Percentiles rank a stretch among this genome's conserved stretches.
Evolutionary conservation across 2,113 vertebrate species (phyloP).

Genomic region (Cryptoleucopteryx plumbea): DNA sequence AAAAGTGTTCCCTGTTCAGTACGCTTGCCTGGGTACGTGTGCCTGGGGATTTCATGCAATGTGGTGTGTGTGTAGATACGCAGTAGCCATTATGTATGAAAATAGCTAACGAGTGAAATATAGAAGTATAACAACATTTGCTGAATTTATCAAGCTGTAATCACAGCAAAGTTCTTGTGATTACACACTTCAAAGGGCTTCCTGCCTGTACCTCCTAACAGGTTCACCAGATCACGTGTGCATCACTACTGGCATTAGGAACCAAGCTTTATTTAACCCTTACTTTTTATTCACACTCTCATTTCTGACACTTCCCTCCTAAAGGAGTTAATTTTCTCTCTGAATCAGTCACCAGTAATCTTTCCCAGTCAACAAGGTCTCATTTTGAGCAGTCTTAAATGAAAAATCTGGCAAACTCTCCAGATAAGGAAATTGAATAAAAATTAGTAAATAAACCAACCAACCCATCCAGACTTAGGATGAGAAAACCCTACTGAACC

Average conservation of each 20-base stretch:
- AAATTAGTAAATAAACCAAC: background rate
- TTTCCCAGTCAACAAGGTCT: background rate
- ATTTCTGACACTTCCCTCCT: background rate
- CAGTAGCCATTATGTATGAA: background rate
- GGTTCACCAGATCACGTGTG: background rate
- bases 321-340: background rate
- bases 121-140: background rate
- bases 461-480: background rate
- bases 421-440: background rate
- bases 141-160: background rate
- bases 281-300: background rate
- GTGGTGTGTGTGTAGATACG: accelerated
- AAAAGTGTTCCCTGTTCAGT: background rate
- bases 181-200: background rate
- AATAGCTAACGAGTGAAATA: background rate
- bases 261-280: background rate
- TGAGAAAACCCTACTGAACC: background rate
- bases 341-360: background rate
- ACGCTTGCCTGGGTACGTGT: background rate
- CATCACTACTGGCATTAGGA: background rate
- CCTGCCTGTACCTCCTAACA: background rate
- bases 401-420: background rate
- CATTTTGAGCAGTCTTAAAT: background rate
- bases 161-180: background rate
- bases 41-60: background rate